Percentiles rank a stretch among this genome's conserved stretches.
These are phyloP conservation scores for Amphimedon queenslandica DNA, from an alignment of 37 sponge, comb jelly and placozoan species.

Conservation along the genomic window DNA sequence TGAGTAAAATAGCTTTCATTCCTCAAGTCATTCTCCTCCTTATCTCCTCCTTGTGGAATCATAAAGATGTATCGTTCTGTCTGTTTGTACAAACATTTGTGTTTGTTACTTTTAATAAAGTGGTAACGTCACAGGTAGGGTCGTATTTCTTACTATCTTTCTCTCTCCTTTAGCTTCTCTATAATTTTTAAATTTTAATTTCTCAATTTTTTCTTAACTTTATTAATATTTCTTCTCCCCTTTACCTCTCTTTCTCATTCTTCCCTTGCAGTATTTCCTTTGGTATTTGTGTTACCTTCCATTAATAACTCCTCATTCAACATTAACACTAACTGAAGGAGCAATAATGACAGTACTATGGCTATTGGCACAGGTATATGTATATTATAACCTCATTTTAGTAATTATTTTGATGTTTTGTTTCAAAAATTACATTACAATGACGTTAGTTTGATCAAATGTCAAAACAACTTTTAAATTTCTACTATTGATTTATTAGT, in stretches of 20 bases:
- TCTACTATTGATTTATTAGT: conserved; percentile 3
- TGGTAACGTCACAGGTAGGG: conserved; percentile 95
- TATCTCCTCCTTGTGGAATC: conserved; percentile 30
- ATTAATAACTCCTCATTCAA: conserved; percentile 56
- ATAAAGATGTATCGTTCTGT: conserved; percentile 67
- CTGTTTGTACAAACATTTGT: conserved; percentile 85
- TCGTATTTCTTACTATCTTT: too few species aligned
- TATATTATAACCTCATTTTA: too few species aligned
- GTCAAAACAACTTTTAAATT: too few species aligned
- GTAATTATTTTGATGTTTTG: too few species aligned
- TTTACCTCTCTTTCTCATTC: too few species aligned
- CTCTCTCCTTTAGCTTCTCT: too few species aligned
- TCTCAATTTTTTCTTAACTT: too few species aligned
- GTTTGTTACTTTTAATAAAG: conserved; percentile 99
- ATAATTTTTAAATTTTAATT: too few species aligned
- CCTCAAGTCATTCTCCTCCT: conserved; percentile 82
- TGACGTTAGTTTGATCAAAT: too few species aligned
- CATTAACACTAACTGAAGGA: conserved; percentile 29
- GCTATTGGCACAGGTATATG: conserved; percentile 85
- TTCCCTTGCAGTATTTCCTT: conserved; percentile 85
- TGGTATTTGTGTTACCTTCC: conserved; percentile 97
- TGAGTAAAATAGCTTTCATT: conserved; percentile 69
- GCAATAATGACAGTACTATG: conserved; percentile 50
- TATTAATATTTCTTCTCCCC: too few species aligned
- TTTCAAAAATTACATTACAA: too few species aligned